Evolutionary conservation across 2,797 vertebrate genomes (phyloP), one percentile per base, ranked within the genome.

Genomic region (Hapalemur alaotrensis): DNA sequence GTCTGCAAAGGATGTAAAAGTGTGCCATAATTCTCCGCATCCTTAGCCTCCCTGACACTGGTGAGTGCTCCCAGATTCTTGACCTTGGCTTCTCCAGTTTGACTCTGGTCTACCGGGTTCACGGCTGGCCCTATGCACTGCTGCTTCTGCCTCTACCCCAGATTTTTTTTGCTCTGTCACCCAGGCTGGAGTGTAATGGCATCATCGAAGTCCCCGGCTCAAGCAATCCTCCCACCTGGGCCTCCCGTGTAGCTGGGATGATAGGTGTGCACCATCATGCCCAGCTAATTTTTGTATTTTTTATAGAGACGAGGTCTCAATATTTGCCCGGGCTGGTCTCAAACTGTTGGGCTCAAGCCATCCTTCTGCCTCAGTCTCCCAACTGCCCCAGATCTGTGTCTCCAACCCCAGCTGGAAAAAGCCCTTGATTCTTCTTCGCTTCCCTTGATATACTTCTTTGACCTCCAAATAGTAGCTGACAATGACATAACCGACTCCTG

Each of bases 1-100:
- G 61, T 43, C 30, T 7, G 0, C 17, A n/a, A 79, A 52, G 48
- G 22, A 2, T 11, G 13, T 32, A 17, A 41, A 2, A 2, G 0
- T 4, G 46, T 63, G 14, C 30, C 12, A 28, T 5, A 61, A 32
- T 23, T 63, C 72, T 35, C 32, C 4, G 4, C 8, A n/a, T 25
- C 41, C 46, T 12, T 52, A 18, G 28, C 2, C 69, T 73, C 3
- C 2, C 13, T 43, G 46, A 32, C 2, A 4, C 10, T 1, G 61
- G 14, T 3, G 3, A 57, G 7, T 32, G 38, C 13, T 35, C 13
- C 67, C n/a, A 43, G 5, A 23, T 52, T n/a, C 50, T 50, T 32
- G 23, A 3, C 69, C 38, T 89, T 11, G 8, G 50, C 22, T 35
- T 70, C 76, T 83, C 38, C 50, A 90, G 7, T 28, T 88, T 87